phyloP scores from a whole-genome alignment of 35 echinoderm and acorn worm genomes.

The Antedon bifida region DNA sequence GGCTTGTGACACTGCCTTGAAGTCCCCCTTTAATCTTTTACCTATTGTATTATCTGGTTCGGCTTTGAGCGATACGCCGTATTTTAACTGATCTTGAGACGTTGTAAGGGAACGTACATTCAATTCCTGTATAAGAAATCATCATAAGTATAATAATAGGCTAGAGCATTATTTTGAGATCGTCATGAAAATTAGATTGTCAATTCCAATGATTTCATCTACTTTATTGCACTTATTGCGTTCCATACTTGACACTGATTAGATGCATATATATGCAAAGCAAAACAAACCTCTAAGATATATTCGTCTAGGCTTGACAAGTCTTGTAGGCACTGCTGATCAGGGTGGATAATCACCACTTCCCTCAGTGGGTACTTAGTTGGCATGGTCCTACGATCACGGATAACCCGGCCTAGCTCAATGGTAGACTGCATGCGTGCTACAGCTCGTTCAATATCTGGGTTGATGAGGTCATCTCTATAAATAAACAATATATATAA shows the following conservation, averaged over 20 bases:
- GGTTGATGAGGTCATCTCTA: constrained; percentile 79
- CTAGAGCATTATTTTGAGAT: no score
- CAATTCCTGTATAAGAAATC: constrained; percentile 67
- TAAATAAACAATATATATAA: not conserved
- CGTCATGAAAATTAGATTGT: no score
- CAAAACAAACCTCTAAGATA: constrained; percentile 56
- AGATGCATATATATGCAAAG: no score
- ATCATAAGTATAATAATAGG: no score
- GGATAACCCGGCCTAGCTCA: constrained; percentile 67
- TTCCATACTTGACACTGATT: no score
- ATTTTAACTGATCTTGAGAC: constrained; percentile 84
- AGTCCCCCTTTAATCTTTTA: constrained; percentile 68
- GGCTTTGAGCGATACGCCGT: constrained; percentile 63
- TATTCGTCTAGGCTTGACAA: constrained; percentile 73
- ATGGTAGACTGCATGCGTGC: constrained; percentile 84
- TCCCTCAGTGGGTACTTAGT: constrained; percentile 92
- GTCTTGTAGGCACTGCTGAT: constrained; percentile 60
- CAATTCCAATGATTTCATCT: no score
- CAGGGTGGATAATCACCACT: constrained; percentile 71
- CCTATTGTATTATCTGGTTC: constrained; percentile 85
- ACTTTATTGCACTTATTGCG: no score
- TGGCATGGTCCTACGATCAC: constrained; percentile 83
- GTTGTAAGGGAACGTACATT: constrained; percentile 68
- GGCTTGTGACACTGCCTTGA: constrained; percentile 56
- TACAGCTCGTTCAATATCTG: constrained; percentile 67